Base-by-base conservation (phyloP, 2,888 invertebrate species). In the Volucella inflata region DNA sequence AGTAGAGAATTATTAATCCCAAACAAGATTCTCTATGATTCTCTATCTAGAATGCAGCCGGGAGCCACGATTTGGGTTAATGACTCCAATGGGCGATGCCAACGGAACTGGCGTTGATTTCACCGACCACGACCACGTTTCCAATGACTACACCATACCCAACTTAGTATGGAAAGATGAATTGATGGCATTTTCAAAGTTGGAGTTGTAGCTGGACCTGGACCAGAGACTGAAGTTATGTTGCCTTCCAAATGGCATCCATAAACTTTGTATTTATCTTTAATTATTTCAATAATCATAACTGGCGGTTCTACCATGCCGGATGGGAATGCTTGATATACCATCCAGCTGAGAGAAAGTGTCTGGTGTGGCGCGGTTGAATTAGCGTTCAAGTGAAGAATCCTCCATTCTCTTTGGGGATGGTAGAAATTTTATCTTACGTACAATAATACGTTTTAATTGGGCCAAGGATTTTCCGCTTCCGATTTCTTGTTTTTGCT, bases 261-360 rank as follows among this genome's bases (percentile, higher is more conserved):
- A 85, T 85, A 81, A 85, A 85, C 65, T 85, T 85, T 81, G 76
- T 85, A 85, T 85, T 85, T 85, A 85, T 85, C 85, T 81, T 85
- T 85, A 85, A 85, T 85, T 85, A 85, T 85, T 81, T 81, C 71
- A 80, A 81, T 85, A 85, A 85, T 81, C 85, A 85, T 85, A 85
- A 85, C 80, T 67, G 62, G 80, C 74, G 68, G 40, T 65, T 65
- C 11, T 71, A 67, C 48, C 62, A 60, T 68, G 59, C 60, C 46
- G 65, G 46, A 51, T 77, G 67, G 16, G 16, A 42, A 50, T 51
- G 36, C 53, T n/a, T 71, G 65, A 80, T 75, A 79, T 6, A 30
- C 30, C 30, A 30, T 48, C 60, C 62, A 67, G 30, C 59, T 57
- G 10, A 44, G 59, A 46, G 57, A 17, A 44, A 2, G 36, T 36